Evolutionary conservation across 2,888 invertebrate species (phyloP).

Genomic region (Cryptosula pallasiana): DNA sequence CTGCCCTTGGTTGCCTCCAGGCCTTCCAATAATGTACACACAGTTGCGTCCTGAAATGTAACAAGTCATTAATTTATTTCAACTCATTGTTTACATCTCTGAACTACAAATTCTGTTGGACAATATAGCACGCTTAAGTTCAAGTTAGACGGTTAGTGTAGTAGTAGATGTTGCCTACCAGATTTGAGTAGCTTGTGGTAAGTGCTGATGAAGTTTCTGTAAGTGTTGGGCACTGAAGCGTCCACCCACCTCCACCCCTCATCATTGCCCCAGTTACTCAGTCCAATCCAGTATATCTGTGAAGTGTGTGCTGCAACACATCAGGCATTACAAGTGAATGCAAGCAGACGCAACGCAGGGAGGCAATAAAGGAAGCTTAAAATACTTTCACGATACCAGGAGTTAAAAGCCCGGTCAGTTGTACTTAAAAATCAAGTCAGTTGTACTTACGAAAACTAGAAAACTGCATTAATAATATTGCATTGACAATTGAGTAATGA

Average conservation of each 20-base stretch:
- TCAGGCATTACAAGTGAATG: background rate
- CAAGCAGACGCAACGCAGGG: too few relatives aligned
- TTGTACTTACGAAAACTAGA: too few relatives aligned
- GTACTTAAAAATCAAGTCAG: too few relatives aligned
- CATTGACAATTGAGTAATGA: too few relatives aligned
- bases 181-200: background rate
- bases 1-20: background rate
- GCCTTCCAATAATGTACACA: background rate
- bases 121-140: too few relatives aligned
- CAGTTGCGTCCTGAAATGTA: background rate
- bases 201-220: conserved; percentile 1
- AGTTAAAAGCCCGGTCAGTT: too few relatives aligned
- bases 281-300: conserved; percentile 12
- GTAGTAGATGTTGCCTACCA: background rate
- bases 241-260: background rate
- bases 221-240: background rate
- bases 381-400: too few relatives aligned
- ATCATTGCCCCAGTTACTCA: background rate
- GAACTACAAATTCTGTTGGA: too few relatives aligned
- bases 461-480: too few relatives aligned
- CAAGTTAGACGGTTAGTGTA: background rate
- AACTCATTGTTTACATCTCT: too few relatives aligned
- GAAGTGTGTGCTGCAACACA: conserved; percentile 1
- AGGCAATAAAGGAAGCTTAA: too few relatives aligned
- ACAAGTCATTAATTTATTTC: too few relatives aligned